Evolutionary conservation across 2,888 invertebrate genomes (phyloP), one percentile per base, ranked within the genome.

Genomic region (Bellardia bayeri): DNA sequence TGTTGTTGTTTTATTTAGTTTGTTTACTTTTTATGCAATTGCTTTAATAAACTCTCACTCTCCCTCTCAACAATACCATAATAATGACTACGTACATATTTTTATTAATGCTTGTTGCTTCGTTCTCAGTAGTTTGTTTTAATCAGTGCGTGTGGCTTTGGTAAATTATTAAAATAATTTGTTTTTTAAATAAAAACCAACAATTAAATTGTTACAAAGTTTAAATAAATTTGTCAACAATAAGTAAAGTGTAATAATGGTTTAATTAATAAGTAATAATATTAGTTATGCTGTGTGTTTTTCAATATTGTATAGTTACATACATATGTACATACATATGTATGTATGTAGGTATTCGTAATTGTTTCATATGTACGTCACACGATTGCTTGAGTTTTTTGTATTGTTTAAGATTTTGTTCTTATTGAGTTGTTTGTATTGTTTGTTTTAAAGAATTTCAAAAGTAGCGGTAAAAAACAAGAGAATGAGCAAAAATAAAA

Each of bases 121-220:
- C 2, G 56, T 42, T 23, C 23, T 56, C 40, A 56, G 23, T 72
- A 56, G 23, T 23, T 14, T 40, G 7, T 72, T 61, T 61, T 30
- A 33, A 45, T 33, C 45, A n/a, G 58, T 74, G 45, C 58, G 45
- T 74, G 45, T 58, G 14, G 30, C 61, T 4, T 61, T 45, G 7
- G 6, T 45, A 33, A 74, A 45, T 42, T 61, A 56, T 45, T 74
- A 61, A 45, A 54, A 33, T 61, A 45, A 61, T 45, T 61, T n/a
- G 0, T n/a, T 30, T 74, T 11, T 61, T 72, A 61, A 61, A 16
- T 56, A 61, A 74, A 33, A 14, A 33, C 4, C 40, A 30, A n/a
- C 45, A 45, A 74, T 74, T 74, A 74, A 74, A 58, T 61, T 74
- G 33, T 72, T 72, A 42, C 14, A 56, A 71, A 72, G 30, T 33